These are phyloP conservation scores for Acyrthosiphon pisum DNA, from an alignment of 1,140 invertebrate genomes.

Conservation along the genomic window DNA sequence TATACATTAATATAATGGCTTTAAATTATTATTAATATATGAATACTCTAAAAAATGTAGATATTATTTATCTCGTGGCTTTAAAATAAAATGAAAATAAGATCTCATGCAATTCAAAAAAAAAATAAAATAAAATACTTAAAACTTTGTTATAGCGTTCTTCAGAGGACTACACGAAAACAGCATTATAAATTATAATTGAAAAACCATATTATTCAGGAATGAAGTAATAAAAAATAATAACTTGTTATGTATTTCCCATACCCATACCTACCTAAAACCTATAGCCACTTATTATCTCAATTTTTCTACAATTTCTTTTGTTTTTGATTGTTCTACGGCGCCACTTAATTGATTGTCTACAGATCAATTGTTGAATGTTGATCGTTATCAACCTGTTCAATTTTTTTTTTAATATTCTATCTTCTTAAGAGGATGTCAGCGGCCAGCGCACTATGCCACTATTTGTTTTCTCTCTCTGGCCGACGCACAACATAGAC, in stretches of 20 bases:
- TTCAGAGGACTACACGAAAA: background rate
- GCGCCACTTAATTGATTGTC: background rate
- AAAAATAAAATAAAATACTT: background rate
- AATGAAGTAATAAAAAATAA: background rate
- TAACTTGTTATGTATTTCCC: background rate
- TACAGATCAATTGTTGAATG: background rate
- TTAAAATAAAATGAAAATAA: slow-evolving; percentile 10
- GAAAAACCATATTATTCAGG: slow-evolving; percentile 29
- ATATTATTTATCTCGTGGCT: background rate
- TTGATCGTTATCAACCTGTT: background rate
- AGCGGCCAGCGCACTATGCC: no score
- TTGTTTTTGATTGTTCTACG: background rate
- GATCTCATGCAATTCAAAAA: background rate
- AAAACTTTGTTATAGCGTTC: background rate
- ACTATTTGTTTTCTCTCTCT: no score
- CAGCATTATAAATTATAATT: background rate
- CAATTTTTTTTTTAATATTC: background rate
- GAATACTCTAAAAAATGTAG: background rate
- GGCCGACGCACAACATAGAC: no score
- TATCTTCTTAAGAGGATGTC: background rate
- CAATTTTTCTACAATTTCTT: background rate
- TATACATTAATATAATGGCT: background rate
- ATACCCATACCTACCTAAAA: background rate
- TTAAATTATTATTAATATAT: slow-evolving; percentile 3
- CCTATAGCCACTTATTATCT: background rate